A percentile compares a stretch with the other conserved stretches of the same genome.
phyloP scores from a whole-genome alignment of 2,113 vertebrate species.

The Galbula dea region DNA sequence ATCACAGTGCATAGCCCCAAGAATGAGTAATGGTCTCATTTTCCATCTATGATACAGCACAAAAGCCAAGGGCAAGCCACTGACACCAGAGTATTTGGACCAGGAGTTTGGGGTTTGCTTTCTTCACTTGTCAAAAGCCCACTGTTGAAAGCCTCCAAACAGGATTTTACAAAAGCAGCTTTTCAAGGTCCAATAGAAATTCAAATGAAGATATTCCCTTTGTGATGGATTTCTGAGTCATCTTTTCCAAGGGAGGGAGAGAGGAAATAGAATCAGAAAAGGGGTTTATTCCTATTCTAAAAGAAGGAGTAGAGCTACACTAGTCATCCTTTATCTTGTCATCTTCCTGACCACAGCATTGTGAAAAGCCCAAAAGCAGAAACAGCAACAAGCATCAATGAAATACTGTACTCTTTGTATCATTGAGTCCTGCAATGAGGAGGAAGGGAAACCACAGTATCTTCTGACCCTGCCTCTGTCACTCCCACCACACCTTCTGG shows the following conservation, averaged over 20 bases:
- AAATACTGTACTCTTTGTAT: not conserved
- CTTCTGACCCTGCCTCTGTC: slow-evolving; percentile 59
- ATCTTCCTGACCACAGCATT: slow-evolving; percentile 13
- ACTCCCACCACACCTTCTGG: not conserved
- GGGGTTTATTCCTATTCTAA: slow-evolving; percentile 21
- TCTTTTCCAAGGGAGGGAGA: slow-evolving; percentile 8
- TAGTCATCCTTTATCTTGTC: slow-evolving; percentile 15
- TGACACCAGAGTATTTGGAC: not conserved
- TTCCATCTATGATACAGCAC: not conserved
- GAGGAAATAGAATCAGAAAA: slow-evolving; percentile 30
- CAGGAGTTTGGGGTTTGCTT: not conserved
- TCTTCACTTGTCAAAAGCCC: not conserved
- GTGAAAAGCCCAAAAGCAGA: slow-evolving; percentile 31
- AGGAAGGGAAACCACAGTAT: not conserved
- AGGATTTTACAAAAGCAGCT: not conserved
- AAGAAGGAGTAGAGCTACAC: slow-evolving; percentile 14
- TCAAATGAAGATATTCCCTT: slow-evolving; percentile 34
- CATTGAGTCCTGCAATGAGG: not conserved
- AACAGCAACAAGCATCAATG: not conserved
- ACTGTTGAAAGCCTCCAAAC: slow-evolving; percentile 25
- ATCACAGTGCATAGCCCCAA: not conserved
- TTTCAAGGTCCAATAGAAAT: slow-evolving; percentile 26
- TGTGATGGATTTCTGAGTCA: slow-evolving; percentile 31
- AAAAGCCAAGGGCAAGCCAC: slow-evolving; percentile 7
- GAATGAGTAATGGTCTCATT: slow-evolving; percentile 24